These are phyloP conservation scores for Clupea harengus DNA, from an alignment of 2,113 vertebrate species.

Conservation along the genomic window DNA sequence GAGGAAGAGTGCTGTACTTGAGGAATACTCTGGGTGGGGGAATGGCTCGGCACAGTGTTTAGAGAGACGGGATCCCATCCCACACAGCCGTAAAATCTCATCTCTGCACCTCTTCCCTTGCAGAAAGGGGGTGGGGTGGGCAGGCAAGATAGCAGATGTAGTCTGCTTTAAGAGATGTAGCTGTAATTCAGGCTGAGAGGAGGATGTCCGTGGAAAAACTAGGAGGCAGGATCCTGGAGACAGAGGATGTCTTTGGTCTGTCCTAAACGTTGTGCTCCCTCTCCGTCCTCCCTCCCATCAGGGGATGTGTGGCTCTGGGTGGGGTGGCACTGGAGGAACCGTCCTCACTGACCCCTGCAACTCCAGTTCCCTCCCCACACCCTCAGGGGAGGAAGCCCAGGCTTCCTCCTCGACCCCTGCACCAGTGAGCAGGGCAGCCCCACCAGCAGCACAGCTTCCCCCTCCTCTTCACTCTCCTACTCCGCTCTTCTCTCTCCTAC, in stretches of 20 bases:
- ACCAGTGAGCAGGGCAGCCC: neutral
- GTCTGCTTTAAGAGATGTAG: neutral
- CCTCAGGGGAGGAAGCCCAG: slow-evolving; percentile 54
- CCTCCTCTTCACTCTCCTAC: neutral
- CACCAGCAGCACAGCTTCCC: neutral
- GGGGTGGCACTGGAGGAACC: slow-evolving; percentile 14
- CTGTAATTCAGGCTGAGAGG: neutral
- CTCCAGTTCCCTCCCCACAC: neutral
- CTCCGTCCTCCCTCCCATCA: neutral
- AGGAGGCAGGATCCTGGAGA: neutral
- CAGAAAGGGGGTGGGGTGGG: neutral
- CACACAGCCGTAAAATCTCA: neutral
- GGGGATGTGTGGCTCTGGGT: slow-evolving; percentile 27
- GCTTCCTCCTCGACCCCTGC: slow-evolving; percentile 50
- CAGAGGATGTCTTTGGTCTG: neutral
- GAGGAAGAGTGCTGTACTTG: neutral
- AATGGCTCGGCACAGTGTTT: neutral
- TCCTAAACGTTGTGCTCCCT: neutral
- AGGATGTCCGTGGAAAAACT: neutral
- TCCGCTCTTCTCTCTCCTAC: neutral
- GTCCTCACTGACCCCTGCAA: slow-evolving; percentile 27
- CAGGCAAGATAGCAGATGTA: neutral
- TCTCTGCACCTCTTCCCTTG: neutral
- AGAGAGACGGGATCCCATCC: neutral
- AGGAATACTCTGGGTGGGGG: neutral